Base-by-base conservation (phyloP, 2,113 vertebrate genomes). In the Canis aureus region DNA sequence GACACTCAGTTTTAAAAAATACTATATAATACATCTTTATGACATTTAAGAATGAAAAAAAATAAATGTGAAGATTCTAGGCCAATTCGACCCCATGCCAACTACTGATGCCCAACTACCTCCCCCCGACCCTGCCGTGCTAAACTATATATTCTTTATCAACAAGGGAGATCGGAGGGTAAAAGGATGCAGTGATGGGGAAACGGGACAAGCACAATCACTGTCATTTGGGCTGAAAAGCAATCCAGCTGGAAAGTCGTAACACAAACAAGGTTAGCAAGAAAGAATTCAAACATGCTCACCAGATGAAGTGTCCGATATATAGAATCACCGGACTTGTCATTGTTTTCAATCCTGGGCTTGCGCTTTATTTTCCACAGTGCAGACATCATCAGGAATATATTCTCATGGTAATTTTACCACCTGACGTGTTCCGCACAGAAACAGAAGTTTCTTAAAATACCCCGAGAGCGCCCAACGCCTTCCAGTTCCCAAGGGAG, bases 301-400 rank as follows among this genome's bases (percentile, higher is more conserved):
- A 99, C 99, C 99, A 99, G 98, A 97, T 99, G 99, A 94, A 99
- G 99, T 97, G 99, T 98, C 89, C 99, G 99, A 98, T 99, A 99
- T 78, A 99, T 92, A 51, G 99, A 99, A 95, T 99, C 99, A 0
- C 99, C 98, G 0, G 99, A 99, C 98, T 98, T 98, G 98, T 98
- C 98, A 5, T 38, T 4, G n/a, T 93, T 96, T 57, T 97, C 96
- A 0, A 53, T 91, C 93, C 98, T 98, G 96, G 97, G 35, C 96
- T 97, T 98, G 92, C 97, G 98, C 97, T 22, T 98, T 73, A 96
- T 98, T 97, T 97, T 98, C 98, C 98, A 97, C 89, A 98, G 96
- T 20, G 98, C 98, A 43, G 99, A 98, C 98, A 99, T 98, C 6
- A 17, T 98, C 76, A 80, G 94, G 20, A 66, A 71, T 76, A n/a